Base-by-base conservation (phyloP, 2,797 vertebrate species). In the Rallus crepitans region DNA sequence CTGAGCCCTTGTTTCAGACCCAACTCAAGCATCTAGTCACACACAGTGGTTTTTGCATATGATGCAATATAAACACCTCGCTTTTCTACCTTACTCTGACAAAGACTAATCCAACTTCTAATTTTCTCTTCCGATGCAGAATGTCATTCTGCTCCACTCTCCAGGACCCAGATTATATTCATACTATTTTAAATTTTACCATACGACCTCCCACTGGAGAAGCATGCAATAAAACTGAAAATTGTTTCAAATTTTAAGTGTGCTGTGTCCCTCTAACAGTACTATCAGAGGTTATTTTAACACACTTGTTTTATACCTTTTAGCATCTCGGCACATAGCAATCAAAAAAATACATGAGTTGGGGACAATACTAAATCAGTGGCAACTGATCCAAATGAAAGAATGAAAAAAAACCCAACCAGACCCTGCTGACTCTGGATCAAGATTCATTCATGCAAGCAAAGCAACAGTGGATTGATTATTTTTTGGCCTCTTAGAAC, bases 391-490 rank as follows among this genome's bases (percentile, higher is more conserved):
- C 42, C 69, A 91, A 89, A 50, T 23, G 21, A 81, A 63, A 80
- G 57, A 39, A 63, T 23, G 15, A 52, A 60, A 39, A 53, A 66
- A 68, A 24, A 6, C 0, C 3, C 47, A 50, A 50, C 23, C 48
- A 24, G 27, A 27, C 25, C 42, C 57, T 75, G 64, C 64, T 90
- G 70, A 73, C 40, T 94, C 48, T 84, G 24, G 61, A 89, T 76
- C 86, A 90, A 66, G 45, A 72, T 68, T 85, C 80, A 82, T 55
- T 88, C 75, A 65, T 69, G 78, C 89, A 92, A 70, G 87, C 47
- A 90, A 91, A 73, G 45, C 61, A 87, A 84, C n/a, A 48, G 52
- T 21, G 64, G 61, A 96, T 79, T 66, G 85, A 96, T 93, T 92
- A 31, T 31, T 90, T 90, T 93, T 73, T 70, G 31, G 52, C 60